phyloP scores from a whole-genome alignment of 1,140 invertebrate genomes.

The Ips typographus region DNA sequence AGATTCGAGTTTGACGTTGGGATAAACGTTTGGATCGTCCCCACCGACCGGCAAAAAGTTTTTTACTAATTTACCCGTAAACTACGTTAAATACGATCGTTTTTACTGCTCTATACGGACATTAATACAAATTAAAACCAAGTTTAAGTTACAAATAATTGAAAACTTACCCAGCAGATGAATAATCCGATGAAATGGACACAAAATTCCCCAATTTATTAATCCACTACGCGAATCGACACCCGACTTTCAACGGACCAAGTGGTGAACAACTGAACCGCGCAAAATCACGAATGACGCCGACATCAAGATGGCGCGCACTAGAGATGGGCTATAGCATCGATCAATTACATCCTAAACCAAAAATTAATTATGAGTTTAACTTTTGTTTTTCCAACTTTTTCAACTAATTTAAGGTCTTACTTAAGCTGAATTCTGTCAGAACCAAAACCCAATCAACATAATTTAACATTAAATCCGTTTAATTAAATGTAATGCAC shows the following conservation, averaged over 20 bases:
- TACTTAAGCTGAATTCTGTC: too few relatives aligned
- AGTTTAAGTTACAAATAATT: constrained; percentile 30
- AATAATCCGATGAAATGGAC: constrained; percentile 23
- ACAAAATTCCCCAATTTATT: constrained; percentile 21
- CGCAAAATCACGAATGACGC: constrained; percentile 38
- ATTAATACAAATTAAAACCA: neutral
- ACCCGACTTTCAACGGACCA: constrained; percentile 27
- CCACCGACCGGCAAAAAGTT: neutral
- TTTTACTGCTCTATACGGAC: neutral
- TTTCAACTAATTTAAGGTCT: too few relatives aligned
- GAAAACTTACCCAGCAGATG: constrained; percentile 23
- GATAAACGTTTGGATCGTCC: neutral
- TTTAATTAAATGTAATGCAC: too few relatives aligned
- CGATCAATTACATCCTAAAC: too few relatives aligned
- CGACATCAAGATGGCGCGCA: neutral
- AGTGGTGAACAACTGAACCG: constrained; percentile 35
- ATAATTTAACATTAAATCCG: too few relatives aligned
- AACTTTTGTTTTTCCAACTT: too few relatives aligned
- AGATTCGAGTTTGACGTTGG: too few relatives aligned
- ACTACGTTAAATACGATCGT: neutral
- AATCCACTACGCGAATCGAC: constrained; percentile 17
- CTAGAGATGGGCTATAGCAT: too few relatives aligned
- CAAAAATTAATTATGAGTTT: too few relatives aligned
- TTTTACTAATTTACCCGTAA: neutral
- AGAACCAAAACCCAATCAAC: too few relatives aligned